Percentiles rank a stretch among this genome's conserved stretches.
These are phyloP conservation scores for Poecilia wingei DNA, from an alignment of 2,797 vertebrate species.

Conservation along the genomic window DNA sequence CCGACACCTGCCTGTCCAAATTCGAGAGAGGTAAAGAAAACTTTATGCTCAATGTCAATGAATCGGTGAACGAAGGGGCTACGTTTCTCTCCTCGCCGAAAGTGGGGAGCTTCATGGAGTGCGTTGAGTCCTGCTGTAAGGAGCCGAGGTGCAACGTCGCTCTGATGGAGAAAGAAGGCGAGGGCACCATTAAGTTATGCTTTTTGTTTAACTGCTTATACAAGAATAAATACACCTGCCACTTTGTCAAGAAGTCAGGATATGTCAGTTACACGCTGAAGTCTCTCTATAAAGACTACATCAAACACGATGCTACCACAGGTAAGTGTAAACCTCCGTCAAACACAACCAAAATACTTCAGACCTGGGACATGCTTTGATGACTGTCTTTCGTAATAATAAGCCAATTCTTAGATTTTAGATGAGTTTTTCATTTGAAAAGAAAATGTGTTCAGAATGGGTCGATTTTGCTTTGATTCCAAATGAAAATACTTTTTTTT, in stretches of 20 bases:
- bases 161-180: slow-evolving; percentile 79
- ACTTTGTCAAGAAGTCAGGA: slow-evolving; percentile 85
- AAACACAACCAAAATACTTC: neutral
- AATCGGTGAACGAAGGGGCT: slow-evolving; percentile 89
- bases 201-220: slow-evolving; percentile 93
- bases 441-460: neutral
- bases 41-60: slow-evolving; percentile 88
- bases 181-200: slow-evolving; percentile 77
- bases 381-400: neutral
- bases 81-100: slow-evolving; percentile 84
- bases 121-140: slow-evolving; percentile 87
- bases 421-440: neutral
- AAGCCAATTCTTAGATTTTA: neutral
- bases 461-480: no score
- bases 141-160: slow-evolving; percentile 87
- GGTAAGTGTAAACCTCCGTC: slow-evolving; percentile 57
- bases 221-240: slow-evolving; percentile 88
- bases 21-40: slow-evolving; percentile 81
- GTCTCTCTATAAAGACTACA: slow-evolving; percentile 80
- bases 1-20: slow-evolving; percentile 72
- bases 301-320: slow-evolving; percentile 1
- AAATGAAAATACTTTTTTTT: no score
- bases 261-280: slow-evolving; percentile 85
- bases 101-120: slow-evolving; percentile 76
- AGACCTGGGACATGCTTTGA: neutral